Evolutionary conservation across 1,140 invertebrate genomes (phyloP).

Genomic region (Anastatus disparis): DNA sequence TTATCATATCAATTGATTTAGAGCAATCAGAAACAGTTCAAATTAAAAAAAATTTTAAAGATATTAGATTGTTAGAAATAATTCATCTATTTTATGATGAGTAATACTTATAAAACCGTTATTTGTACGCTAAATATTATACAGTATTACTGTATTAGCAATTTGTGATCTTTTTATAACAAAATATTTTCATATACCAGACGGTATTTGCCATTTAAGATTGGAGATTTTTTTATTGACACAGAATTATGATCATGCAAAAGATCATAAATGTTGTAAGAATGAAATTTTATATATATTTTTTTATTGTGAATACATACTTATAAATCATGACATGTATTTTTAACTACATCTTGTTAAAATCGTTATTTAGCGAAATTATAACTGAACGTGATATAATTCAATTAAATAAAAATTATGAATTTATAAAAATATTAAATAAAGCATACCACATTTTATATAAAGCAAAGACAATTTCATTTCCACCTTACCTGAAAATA

Average conservation of each 20-base stretch:
- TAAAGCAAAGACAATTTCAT: no score
- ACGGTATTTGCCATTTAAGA: slow-evolving; percentile 23
- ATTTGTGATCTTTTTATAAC: slow-evolving; percentile 28
- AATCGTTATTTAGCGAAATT: slow-evolving; percentile 10
- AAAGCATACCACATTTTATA: slow-evolving; percentile 12
- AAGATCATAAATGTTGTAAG: no score
- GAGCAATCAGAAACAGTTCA: background rate
- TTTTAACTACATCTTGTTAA: no score
- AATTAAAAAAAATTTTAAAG: background rate
- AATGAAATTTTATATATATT: no score
- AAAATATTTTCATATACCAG: slow-evolving; percentile 9
- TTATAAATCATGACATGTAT: no score
- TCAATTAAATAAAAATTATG: slow-evolving; percentile 14
- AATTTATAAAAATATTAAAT: slow-evolving; percentile 15
- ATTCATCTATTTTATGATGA: slow-evolving; percentile 14
- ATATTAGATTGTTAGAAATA: background rate
- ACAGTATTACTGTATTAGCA: slow-evolving; percentile 32
- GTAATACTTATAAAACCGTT: slow-evolving; percentile 13
- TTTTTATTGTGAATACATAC: no score
- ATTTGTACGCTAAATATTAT: slow-evolving; percentile 12
- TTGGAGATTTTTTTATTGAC: slow-evolving; percentile 23
- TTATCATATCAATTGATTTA: slow-evolving; percentile 3
- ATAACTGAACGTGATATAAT: slow-evolving; percentile 1
- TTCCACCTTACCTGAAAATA: no score
- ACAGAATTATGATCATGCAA: slow-evolving; percentile 9